A percentile compares a stretch with the other conserved stretches of the same genome.
phyloP scores from a whole-genome alignment of 2,113 vertebrate species.

The Stomatorhinus ivindoensis region DNA sequence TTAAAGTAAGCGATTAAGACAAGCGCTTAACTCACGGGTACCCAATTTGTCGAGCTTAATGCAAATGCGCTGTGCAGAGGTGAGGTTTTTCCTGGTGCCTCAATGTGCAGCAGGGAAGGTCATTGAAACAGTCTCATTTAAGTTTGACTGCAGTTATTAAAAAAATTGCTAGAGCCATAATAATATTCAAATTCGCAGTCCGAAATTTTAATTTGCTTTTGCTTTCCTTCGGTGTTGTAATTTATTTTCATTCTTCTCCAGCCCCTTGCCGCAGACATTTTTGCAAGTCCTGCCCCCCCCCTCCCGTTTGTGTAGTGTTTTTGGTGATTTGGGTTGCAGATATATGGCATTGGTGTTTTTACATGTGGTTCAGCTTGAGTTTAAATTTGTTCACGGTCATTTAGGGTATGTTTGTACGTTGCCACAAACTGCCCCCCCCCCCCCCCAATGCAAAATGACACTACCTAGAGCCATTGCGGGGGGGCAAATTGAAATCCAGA shows the following conservation, averaged over 20 bases:
- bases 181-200: not conserved
- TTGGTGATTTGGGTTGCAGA: not conserved
- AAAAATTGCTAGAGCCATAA: not conserved
- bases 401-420: no score
- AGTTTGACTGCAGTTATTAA: not conserved
- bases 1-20: not conserved
- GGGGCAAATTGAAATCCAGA: not conserved
- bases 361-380: not conserved
- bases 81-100: not conserved
- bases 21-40: slow-evolving; percentile 2
- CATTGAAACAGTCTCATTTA: not conserved
- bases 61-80: not conserved
- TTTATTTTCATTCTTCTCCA: not conserved
- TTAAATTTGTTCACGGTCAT: not conserved
- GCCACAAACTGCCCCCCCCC: not conserved
- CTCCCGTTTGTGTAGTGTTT: not conserved
- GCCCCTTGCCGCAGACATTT: not conserved
- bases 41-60: slow-evolving; percentile 2
- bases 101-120: not conserved
- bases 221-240: not conserved
- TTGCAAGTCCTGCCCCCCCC: not conserved
- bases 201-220: not conserved
- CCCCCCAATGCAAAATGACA: not conserved
- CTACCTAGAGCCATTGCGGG: not conserved
- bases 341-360: not conserved